Conservation (phyloP, 2,113 vertebrate genomes). For the Progne subis region DNA sequence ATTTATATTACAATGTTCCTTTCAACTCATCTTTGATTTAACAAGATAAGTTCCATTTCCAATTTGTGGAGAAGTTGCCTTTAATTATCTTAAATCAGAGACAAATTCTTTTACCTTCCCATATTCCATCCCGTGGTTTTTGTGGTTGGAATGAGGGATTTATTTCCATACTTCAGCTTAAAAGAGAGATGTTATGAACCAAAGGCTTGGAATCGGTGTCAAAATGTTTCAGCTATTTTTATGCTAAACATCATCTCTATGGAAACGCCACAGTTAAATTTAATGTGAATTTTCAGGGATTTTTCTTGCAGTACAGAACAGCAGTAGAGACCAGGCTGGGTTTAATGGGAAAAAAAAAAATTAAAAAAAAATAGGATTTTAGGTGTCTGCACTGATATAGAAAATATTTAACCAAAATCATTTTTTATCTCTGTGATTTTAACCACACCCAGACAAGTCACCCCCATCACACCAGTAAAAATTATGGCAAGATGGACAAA, state of each 20-base stretch:
- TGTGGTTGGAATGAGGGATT: background rate
- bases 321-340: background rate
- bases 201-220: background rate
- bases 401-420: background rate
- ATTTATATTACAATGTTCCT: background rate
- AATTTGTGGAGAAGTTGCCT: background rate
- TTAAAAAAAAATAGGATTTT: background rate
- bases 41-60: background rate
- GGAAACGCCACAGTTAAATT: constrained; percentile 27
- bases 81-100: background rate
- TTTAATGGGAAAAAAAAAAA: background rate
- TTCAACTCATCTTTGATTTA: background rate
- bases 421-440: background rate
- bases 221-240: constrained; percentile 56
- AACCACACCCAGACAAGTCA: background rate
- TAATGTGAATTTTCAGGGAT: background rate
- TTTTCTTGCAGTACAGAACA: background rate
- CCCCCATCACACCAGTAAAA: background rate
- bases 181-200: background rate
- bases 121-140: background rate
- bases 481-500: background rate
- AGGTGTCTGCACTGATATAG: background rate
- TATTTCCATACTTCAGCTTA: background rate
- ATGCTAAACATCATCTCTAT: constrained; percentile 44
- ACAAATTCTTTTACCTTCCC: background rate